Conservation (phyloP, 2,888 invertebrate species). For the Plagodis dolabraria region DNA sequence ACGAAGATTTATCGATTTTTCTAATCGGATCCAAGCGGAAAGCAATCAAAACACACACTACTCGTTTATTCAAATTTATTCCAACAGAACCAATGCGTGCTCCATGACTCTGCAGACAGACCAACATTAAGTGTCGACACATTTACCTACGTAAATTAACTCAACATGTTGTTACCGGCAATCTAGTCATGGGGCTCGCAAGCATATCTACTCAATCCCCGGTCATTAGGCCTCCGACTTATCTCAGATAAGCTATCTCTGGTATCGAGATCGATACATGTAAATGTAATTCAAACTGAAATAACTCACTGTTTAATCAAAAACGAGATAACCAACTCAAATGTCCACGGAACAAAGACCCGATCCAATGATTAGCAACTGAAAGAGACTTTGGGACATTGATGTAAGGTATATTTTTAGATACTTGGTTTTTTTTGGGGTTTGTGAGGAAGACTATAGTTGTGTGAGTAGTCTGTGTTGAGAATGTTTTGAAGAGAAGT, state of each 20-base stretch:
- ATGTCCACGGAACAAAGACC: slow-evolving; percentile 4
- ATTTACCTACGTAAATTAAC: not conserved
- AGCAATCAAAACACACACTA: slow-evolving; percentile 9
- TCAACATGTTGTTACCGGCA: slow-evolving; percentile 36
- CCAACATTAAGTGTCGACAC: slow-evolving; percentile 9
- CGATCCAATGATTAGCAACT: slow-evolving; percentile 12
- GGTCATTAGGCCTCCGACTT: slow-evolving; percentile 53
- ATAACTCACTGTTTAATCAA: slow-evolving; percentile 30
- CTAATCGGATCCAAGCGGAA: slow-evolving; percentile 20
- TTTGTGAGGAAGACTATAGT: slow-evolving; percentile 3
- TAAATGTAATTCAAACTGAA: slow-evolving; percentile 44
- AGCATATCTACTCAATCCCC: slow-evolving; percentile 34
- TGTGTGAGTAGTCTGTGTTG: slow-evolving; percentile 24
- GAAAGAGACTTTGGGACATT: not conserved
- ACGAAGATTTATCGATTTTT: slow-evolving; percentile 24
- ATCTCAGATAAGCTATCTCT: slow-evolving; percentile 63
- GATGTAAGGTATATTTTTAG: slow-evolving; percentile 6
- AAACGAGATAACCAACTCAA: slow-evolving; percentile 1
- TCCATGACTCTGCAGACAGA: too few relatives aligned
- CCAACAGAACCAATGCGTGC: not conserved
- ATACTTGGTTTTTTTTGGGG: not conserved
- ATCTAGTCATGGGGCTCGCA: slow-evolving; percentile 42
- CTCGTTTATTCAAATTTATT: slow-evolving; percentile 16
- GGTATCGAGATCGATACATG: slow-evolving; percentile 65
- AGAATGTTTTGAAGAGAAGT: slow-evolving; percentile 43